Conservation (phyloP, 2,888 invertebrate genomes). For the Drosophila tanythrix region DNA sequence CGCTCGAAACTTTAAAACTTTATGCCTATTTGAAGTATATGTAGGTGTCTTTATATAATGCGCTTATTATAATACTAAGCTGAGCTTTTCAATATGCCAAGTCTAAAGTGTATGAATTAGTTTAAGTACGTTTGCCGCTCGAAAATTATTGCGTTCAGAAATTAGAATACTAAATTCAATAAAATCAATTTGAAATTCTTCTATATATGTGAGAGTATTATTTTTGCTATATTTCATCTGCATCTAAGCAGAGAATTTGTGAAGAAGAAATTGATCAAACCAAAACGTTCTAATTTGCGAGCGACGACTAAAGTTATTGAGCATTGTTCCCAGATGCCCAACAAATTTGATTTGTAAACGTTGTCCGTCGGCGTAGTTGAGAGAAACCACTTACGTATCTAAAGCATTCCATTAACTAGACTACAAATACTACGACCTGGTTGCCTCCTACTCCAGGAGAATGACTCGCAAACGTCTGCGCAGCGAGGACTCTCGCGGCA, state of each 20-base stretch:
- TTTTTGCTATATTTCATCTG: background rate
- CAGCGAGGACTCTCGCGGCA: conserved; percentile 90
- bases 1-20: conserved; percentile 61
- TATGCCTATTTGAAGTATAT: conserved; percentile 40
- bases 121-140: conserved; percentile 5
- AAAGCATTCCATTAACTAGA: conserved; percentile 42
- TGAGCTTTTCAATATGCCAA: conserved; percentile 54
- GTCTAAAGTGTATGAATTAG: conserved; percentile 42
- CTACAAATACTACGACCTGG: conserved; percentile 21
- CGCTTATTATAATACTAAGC: conserved; percentile 43
- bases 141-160: background rate
- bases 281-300: background rate
- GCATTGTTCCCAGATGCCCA: conserved; percentile 46
- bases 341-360: conserved; percentile 32
- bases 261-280: background rate
- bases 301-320: conserved; percentile 27
- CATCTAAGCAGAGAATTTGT: background rate
- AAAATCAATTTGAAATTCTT: background rate
- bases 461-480: conserved; percentile 89
- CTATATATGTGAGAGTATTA: background rate
- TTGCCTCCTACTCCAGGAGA: conserved; percentile 84
- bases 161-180: conserved; percentile 1
- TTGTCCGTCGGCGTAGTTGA: conserved; percentile 44
- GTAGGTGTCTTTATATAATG: conserved; percentile 38
- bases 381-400: conserved; percentile 77